A percentile compares a stretch with the other conserved stretches of the same genome.
These are phyloP conservation scores for Saguinus imperator DNA, from an alignment of 2,113 vertebrate species.

Conservation along the genomic window DNA sequence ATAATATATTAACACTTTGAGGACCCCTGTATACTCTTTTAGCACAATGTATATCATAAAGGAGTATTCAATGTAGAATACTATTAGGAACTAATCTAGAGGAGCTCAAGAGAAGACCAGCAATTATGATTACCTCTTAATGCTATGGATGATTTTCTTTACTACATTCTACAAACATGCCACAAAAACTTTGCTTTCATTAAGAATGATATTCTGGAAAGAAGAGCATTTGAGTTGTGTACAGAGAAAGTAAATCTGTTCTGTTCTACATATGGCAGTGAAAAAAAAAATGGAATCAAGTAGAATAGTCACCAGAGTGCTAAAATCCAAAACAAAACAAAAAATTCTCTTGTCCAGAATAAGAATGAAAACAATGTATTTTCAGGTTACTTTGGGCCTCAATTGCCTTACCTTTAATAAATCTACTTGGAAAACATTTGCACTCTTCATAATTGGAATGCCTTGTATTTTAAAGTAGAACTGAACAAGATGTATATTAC, in stretches of 20 bases:
- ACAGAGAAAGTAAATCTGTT: slow-evolving; percentile 13
- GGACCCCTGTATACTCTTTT: not conserved
- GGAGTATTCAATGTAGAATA: not conserved
- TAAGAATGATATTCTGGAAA: slow-evolving; percentile 4
- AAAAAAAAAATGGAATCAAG: not conserved
- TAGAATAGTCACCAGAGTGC: not conserved
- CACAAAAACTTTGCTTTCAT: not conserved
- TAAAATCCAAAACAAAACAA: slow-evolving; percentile 22
- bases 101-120: not conserved
- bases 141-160: not conserved
- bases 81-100: not conserved
- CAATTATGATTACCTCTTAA: not conserved
- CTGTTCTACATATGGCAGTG: not conserved
- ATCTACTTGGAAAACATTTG: not conserved
- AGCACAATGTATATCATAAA: not conserved
- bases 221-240: not conserved
- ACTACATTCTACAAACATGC: not conserved
- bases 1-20: not conserved
- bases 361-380: not conserved
- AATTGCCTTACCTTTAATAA: not conserved
- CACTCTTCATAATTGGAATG: not conserved
- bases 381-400: not conserved
- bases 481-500: not conserved
- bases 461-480: slow-evolving; percentile 32
- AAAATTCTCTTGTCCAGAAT: not conserved